Evolutionary conservation across 2,797 vertebrate species (phyloP).

Genomic region (Catharus ustulatus): DNA sequence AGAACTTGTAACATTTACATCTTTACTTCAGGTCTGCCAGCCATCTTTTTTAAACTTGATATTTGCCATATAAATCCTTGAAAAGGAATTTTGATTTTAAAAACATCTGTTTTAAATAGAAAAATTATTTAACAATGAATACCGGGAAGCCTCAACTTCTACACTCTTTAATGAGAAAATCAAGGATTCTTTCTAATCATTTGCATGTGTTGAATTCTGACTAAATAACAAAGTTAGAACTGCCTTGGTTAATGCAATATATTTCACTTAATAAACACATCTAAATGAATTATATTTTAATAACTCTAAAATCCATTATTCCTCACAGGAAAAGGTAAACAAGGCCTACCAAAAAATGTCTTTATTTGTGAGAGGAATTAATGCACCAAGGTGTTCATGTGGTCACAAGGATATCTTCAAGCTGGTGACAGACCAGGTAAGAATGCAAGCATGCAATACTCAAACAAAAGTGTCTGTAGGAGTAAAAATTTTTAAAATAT

Average conservation of each 20-base stretch:
- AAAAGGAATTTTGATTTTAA: no score
- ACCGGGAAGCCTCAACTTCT: not conserved
- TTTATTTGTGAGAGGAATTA: not conserved
- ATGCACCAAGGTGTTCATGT: not conserved
- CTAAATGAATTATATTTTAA: not conserved
- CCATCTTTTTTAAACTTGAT: not conserved
- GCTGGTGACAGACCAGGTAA: not conserved
- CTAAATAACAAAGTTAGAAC: not conserved
- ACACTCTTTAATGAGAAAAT: not conserved
- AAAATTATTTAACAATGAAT: not conserved
- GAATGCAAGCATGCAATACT: rapidly evolving
- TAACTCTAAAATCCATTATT: not conserved
- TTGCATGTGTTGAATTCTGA: not conserved
- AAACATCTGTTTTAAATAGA: no score
- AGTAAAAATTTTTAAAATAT: not conserved
- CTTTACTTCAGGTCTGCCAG: not conserved
- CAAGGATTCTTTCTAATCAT: not conserved
- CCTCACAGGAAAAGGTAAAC: not conserved
- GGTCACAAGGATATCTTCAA: not conserved
- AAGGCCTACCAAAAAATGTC: rapidly evolving
- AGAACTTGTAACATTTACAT: not conserved
- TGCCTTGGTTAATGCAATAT: not conserved
- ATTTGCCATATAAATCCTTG: not conserved
- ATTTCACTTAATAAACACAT: not conserved
- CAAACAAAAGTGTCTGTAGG: rapidly evolving